These are phyloP conservation scores for Eledona agricola DNA, from an alignment of 2,888 invertebrate species.

Conservation along the genomic window DNA sequence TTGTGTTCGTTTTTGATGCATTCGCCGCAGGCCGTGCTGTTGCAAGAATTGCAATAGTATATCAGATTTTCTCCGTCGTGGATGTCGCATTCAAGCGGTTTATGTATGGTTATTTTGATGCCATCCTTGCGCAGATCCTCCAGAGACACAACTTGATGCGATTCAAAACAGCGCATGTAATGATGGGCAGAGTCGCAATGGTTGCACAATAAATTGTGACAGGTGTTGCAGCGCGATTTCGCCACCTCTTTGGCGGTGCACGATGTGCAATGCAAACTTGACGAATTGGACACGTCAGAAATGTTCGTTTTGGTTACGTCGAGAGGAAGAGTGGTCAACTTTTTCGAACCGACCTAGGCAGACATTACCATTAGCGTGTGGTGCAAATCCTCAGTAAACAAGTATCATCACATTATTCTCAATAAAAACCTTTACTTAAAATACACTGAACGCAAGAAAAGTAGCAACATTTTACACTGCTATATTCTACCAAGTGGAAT, in stretches of 20 bases:
- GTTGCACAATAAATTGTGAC: constrained; percentile 91
- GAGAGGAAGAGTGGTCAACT: constrained; percentile 80
- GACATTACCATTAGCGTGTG: constrained; percentile 19
- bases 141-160: constrained; percentile 89
- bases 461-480: no score
- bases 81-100: constrained; percentile 84
- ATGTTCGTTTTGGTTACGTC: constrained; percentile 90
- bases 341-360: constrained; percentile 74
- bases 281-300: constrained; percentile 78
- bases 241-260: constrained; percentile 96
- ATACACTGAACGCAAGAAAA: no score
- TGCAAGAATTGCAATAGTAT: constrained; percentile 88
- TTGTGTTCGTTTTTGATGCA: constrained; percentile 86
- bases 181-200: constrained; percentile 96
- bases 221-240: constrained; percentile 92
- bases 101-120: constrained; percentile 85
- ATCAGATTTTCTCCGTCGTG: constrained; percentile 87
- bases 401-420: no score
- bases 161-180: constrained; percentile 97
- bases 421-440: no score
- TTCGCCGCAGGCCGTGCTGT: constrained; percentile 87
- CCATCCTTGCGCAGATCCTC: constrained; percentile 83
- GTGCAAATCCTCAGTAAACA: no score
- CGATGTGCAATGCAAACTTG: constrained; percentile 82
- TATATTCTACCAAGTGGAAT: no score